Evolutionary conservation across 2,888 invertebrate species (phyloP), one percentile per base, ranked within the genome.

Genomic region (Oxytorus armatus): DNA sequence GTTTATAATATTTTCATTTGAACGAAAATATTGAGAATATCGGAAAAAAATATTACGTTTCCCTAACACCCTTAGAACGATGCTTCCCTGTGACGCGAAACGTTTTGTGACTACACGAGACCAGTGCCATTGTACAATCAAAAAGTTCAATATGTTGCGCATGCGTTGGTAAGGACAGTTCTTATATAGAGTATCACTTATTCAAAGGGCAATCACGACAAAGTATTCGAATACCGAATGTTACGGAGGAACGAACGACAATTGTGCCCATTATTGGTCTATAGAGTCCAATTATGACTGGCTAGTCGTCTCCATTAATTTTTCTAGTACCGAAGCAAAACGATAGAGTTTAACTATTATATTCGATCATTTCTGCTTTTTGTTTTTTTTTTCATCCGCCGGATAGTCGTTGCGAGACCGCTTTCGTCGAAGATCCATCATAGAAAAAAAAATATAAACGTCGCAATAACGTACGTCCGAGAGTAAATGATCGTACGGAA

Each of bases 191-290:
- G 21, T 21, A 0, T 55, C 7, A 55, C 44, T 8, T 23, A 69
- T 16, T 16, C 16, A 29, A 29, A 21, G 21, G n/a, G 14, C 14
- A 29, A 29, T 29, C n/a, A 29, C n/a, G 29, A 55, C 11, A 29
- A 25, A 29, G 23, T 55, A n/a, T 55, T n/a, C 3, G 14, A 55
- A 55, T 29, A 55, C 3, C n/a, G n/a, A 44, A 44, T 44, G 16
- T 1, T 23, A n/a, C 11, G n/a, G 16, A 49, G 36, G 51, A 72
- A 61, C 61, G 21, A 25, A 1, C n/a, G 4, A 39, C 7, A 51
- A 49, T 65, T 16, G 29, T n/a, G 4, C 11, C 29, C 4, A 10
- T 16, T 33, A 21, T 11, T 23, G 10, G 11, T 1, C 11, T 29
- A 23, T 7, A 3, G 14, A 55, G 14, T 55, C 29, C 7, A 1